Evolutionary conservation across 30 jellyfish, hydroid and myxozoan species (phyloP), one percentile per base, ranked within the genome.

Genomic region (Pelagia noctiluca): DNA sequence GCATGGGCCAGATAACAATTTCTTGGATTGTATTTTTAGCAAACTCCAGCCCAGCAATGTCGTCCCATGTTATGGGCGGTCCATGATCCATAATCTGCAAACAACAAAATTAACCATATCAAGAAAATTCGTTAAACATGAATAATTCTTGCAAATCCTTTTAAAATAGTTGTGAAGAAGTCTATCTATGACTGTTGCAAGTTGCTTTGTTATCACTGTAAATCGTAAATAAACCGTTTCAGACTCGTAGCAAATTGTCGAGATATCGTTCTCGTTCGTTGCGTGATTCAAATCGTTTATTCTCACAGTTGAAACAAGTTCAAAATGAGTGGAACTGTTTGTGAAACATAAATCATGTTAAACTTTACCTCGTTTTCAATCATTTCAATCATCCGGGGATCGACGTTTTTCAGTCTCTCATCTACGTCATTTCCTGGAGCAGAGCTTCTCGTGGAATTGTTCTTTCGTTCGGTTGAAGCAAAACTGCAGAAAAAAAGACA

Each of bases 1-100:
- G 86, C 99, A 95, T 95, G 0, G 99, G 99, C 99, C 99, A 95
- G 7, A 95, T 90, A 35, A 95, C 97, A 25, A 95, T 95, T 83
- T 95, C 99, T 67, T 95, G 97, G 12, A 95, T 95, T 23, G 99
- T 95, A 13, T 71, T 86, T 65, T 95, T 95, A 7, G 99, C 99
- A 61, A 95, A 95, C 38, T 95, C 98, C 75, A 95, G 65, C 2
- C 99, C 99, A 23, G 99, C 99, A 68, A 95, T 89, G 32, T 95
- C 99, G 62, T 90, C 96, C 99, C 99, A 95, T 34, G 83, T 31
- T 8, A 90, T 70, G 4, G 91, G 89, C 13, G 97, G 97, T 32
- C 99, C 97, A 49, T 95, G 95, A 36, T 95, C 99, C 96, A 95
- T 87, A 25, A 95, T 90, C 99, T 95, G 37, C 26, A 50, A 83